Base-by-base conservation (phyloP, 23 tunicate genomes). In the Clavelina lepadiformis region DNA sequence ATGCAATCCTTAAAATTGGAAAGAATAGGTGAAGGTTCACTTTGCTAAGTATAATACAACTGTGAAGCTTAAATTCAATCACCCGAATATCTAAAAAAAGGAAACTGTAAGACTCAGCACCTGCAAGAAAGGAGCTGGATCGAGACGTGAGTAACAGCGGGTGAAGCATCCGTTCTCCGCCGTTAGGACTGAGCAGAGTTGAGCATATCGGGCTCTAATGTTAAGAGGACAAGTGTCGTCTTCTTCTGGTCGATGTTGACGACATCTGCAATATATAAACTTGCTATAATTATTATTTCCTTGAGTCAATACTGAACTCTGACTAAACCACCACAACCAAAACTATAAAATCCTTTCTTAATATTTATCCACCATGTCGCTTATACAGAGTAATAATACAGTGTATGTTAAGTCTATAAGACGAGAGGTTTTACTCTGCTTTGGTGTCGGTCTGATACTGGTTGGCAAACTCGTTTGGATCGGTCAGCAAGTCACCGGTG, bases 401-500 rank as follows among this genome's bases (percentile, higher is more conserved):
- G n/a, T n/a, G n/a, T n/a, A n/a, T n/a, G n/a, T n/a, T n/a, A n/a
- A n/a, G n/a, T n/a, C n/a, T n/a, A n/a, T n/a, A n/a, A n/a, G n/a
- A n/a, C n/a, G n/a, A n/a, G n/a, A n/a, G n/a, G n/a, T n/a, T n/a
- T n/a, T n/a, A n/a, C n/a, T n/a, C n/a, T n/a, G n/a, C n/a, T n/a
- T n/a, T n/a, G n/a, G 68, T 73, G 4, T 49, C n/a, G 26, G 81
- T 75, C 20, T 58, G 68, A 67, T 25, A 68, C 24, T 58, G 75
- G 47, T 78, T 78, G 27, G 68, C 76, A 58, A 78, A 78, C 46
- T 78, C 45, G 35, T 22, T 58, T 5, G 75, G 75, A 64, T 68
- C 69, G 29, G 27, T 58, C 11, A 65, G 56, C 13, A 65, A 65
- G 51, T 19, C 51, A 25, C 32, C 35, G 19, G 82, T 37, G n/a